Percentiles rank a stretch among this genome's conserved stretches.
These are phyloP conservation scores for Drosophila punjabiensis DNA, from an alignment of 1,140 invertebrate genomes.

Conservation along the genomic window DNA sequence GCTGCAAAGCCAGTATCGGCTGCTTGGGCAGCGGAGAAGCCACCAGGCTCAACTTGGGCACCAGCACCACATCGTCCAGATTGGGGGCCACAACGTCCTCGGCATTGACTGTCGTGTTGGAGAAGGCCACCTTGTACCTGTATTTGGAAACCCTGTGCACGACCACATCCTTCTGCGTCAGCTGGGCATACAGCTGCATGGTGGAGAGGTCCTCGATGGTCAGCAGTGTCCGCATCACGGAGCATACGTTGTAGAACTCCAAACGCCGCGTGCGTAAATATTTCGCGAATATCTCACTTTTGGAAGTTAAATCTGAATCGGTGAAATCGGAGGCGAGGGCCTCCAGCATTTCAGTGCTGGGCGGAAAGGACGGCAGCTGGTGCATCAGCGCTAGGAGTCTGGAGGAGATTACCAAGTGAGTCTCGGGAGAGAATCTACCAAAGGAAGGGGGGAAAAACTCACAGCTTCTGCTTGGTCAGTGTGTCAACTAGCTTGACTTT, in stretches of 20 bases:
- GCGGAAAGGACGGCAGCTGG: slow-evolving; percentile 40
- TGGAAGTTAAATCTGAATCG: slow-evolving; percentile 15
- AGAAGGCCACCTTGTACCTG: neutral
- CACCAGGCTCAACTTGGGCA: slow-evolving; percentile 57
- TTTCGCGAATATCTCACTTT: slow-evolving; percentile 20
- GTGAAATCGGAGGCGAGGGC: slow-evolving; percentile 45
- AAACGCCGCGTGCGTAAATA: slow-evolving; percentile 34
- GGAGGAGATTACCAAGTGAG: neutral
- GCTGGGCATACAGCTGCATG: slow-evolving; percentile 49
- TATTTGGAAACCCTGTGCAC: slow-evolving; percentile 12
- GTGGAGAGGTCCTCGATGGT: slow-evolving; percentile 61
- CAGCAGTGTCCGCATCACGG: slow-evolving; percentile 50
- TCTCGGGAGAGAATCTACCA: neutral
- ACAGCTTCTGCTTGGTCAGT: neutral
- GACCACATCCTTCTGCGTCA: slow-evolving; percentile 40
- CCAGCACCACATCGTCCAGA: slow-evolving; percentile 69
- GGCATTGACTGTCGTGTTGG: slow-evolving; percentile 11
- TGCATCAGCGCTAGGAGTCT: slow-evolving; percentile 48
- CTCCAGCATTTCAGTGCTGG: slow-evolving; percentile 38
- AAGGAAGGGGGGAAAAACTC: neutral
- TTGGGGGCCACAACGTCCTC: slow-evolving; percentile 54
- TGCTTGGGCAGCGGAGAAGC: slow-evolving; percentile 33
- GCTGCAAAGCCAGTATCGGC: slow-evolving; percentile 38
- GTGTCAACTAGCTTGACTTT: too few species aligned
- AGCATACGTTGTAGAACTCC: slow-evolving; percentile 52